Evolutionary conservation across 2,888 invertebrate species (phyloP).

Genomic region (Ichneumon xanthorius): DNA sequence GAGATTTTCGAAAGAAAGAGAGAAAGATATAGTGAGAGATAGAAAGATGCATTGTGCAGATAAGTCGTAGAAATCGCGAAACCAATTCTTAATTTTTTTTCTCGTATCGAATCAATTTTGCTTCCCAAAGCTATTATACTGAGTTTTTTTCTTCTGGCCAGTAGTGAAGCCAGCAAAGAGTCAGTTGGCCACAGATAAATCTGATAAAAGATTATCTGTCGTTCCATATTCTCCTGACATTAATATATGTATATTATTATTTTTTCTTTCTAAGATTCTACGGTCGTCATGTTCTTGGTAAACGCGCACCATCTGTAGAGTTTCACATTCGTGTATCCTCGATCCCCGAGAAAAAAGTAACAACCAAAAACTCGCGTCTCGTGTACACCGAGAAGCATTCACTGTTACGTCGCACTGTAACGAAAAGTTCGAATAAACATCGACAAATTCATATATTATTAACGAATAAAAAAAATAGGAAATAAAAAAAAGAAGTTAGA

Average conservation of each 20-base stretch:
- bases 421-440: conserved; percentile 43
- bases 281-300: conserved; percentile 69
- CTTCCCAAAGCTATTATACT: conserved; percentile 21
- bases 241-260: not conserved
- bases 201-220: conserved; percentile 32
- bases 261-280: conserved; percentile 56
- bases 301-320: conserved; percentile 66
- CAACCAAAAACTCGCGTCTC: conserved; percentile 31
- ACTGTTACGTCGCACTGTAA: conserved; percentile 55
- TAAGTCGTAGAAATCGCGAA: conserved; percentile 22
- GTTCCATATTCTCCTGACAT: conserved; percentile 1
- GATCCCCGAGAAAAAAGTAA: conserved; percentile 17
- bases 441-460: conserved; percentile 43
- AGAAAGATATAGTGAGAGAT: conserved; percentile 17
- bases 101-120: conserved; percentile 21
- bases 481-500: conserved; percentile 5
- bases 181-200: conserved; percentile 44
- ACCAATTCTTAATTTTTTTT: conserved; percentile 10
- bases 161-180: conserved; percentile 28
- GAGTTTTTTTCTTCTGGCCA: conserved; percentile 11
- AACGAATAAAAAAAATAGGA: conserved; percentile 27
- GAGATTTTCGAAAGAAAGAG: not conserved
- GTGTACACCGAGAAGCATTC: conserved; percentile 54
- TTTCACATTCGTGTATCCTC: conserved; percentile 9
- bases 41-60: conserved; percentile 34